Conservation (phyloP, 2,888 invertebrate genomes). For the Yponomeuta malinellus region DNA sequence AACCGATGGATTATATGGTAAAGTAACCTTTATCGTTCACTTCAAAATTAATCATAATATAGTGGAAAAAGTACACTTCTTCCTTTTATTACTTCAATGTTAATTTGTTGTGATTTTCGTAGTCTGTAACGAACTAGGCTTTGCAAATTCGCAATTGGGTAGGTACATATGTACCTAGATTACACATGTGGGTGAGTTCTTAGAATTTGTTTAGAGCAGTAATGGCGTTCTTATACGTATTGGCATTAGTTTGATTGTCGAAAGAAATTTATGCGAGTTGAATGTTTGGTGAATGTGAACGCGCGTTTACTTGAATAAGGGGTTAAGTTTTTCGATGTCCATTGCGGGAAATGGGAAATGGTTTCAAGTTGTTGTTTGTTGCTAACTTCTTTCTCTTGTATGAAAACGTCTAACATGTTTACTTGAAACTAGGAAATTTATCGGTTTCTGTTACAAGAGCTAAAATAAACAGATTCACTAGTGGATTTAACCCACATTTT, state of each 20-base stretch:
- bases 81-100: too few species aligned
- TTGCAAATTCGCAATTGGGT: slow-evolving; percentile 3
- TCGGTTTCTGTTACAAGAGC: background rate
- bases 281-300: slow-evolving; percentile 36
- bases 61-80: too few species aligned
- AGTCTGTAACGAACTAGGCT: background rate
- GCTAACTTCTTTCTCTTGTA: slow-evolving; percentile 2
- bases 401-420: slow-evolving; percentile 11
- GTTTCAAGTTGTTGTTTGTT: slow-evolving; percentile 19
- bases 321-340: slow-evolving; percentile 61
- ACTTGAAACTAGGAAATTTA: slow-evolving; percentile 12
- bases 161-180: background rate
- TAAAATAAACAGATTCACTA: background rate
- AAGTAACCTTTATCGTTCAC: too few species aligned
- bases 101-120: too few species aligned
- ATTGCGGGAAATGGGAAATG: slow-evolving; percentile 33
- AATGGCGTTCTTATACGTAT: slow-evolving; percentile 68
- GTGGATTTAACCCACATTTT: too few species aligned
- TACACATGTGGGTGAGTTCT: slow-evolving; percentile 34
- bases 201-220: slow-evolving; percentile 69
- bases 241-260: slow-evolving; percentile 71
- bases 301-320: slow-evolving; percentile 59
- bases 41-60: too few species aligned
- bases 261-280: slow-evolving; percentile 73
- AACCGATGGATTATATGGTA: too few species aligned